Conservation (phyloP, 2,888 invertebrate genomes). For the Spisula subtruncata region DNA sequence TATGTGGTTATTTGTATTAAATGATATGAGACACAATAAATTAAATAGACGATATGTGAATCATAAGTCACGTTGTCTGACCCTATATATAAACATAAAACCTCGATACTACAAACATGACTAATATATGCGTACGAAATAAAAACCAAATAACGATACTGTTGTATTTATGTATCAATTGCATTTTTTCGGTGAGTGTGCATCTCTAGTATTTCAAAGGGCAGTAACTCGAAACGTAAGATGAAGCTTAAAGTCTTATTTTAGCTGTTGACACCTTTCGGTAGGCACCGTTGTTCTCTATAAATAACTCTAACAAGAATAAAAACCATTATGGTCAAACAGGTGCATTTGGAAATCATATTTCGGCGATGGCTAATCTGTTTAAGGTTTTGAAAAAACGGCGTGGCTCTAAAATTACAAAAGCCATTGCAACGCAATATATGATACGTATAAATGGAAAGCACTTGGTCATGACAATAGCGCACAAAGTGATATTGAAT, state of each 20-base stretch:
- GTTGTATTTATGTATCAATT: neutral
- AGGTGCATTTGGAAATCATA: slow-evolving; percentile 23
- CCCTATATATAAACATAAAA: too few relatives aligned
- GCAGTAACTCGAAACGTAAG: slow-evolving; percentile 10
- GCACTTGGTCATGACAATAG: too few relatives aligned
- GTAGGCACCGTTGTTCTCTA: neutral
- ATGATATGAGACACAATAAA: too few relatives aligned
- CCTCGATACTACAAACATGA: neutral
- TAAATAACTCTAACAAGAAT: neutral
- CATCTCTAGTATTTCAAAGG: neutral
- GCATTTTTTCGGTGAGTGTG: neutral
- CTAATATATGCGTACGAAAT: neutral
- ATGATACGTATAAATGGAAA: too few relatives aligned
- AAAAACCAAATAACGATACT: neutral
- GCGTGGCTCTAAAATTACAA: neutral
- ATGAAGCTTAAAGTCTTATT: neutral
- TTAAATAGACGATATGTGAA: too few relatives aligned
- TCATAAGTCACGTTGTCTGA: too few relatives aligned
- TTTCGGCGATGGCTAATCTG: neutral
- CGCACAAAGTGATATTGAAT: too few relatives aligned
- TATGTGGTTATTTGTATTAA: too few relatives aligned
- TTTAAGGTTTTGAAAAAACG: neutral
- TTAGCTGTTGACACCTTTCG: neutral
- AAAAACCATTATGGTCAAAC: neutral
- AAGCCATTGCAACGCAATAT: neutral